Base-by-base conservation (phyloP, 2,888 invertebrate species). In the Pandemis cinnamomeana region DNA sequence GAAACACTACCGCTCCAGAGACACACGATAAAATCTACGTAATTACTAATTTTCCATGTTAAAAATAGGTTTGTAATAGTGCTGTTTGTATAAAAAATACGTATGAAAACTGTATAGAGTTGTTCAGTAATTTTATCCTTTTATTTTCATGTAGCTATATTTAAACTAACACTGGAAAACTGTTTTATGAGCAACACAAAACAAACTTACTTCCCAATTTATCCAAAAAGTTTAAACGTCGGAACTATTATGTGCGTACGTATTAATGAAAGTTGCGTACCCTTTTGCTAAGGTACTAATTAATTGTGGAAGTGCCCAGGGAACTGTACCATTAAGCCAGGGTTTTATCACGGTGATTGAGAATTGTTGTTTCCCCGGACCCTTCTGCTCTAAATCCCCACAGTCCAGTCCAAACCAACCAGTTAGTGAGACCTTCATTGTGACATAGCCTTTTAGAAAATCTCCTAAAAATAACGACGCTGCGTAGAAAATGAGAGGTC, bases 271-370 rank as follows among this genome's bases (percentile, higher is more conserved):
- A 79, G 75, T 71, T 75, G 72, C 70, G 77, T 75, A 78, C 81
- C 81, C 82, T 78, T 76, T 82, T 86, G 87, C 84, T 79, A 82
- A 84, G 85, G 85, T 86, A 86, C 84, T 91, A 92, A 93, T 93
- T 93, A 93, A 93, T 92, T 89, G 86, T 81, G 82, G 84, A 86
- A 84, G 88, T 88, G 82, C 82, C 86, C 81, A 84, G 86, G 89
- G 88, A 87, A 79, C 83, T 83, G 84, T 80, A 91, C 92, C 92
- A 94, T 93, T 93, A 94, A 87, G 87, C 90, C 83, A 53, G 81
- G 83, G 83, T 81, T 85, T 86, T 86, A 84, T 86, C 87, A 82
- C 86, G 83, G 83, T 85, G 84, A 88, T 86, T 87, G 88, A 85
- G 88, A 84, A 86, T 86, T 87, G 88, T 89, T 90, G 86, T 90